Evolutionary conservation across 1,140 invertebrate species (phyloP).

Genomic region (Chymomyza costata): DNA sequence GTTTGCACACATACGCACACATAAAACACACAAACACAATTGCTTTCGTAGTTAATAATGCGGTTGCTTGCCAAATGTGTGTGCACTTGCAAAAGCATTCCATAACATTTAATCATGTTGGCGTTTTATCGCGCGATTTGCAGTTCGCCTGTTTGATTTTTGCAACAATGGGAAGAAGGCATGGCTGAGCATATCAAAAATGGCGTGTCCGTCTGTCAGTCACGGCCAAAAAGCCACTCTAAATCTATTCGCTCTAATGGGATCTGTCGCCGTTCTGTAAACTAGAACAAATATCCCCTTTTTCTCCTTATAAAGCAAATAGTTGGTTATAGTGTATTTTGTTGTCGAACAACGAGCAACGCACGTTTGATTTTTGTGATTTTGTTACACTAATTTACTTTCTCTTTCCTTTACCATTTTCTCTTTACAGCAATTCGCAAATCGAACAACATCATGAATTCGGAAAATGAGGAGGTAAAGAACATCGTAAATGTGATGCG

Average conservation of each 20-base stretch:
- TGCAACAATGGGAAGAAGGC: background rate
- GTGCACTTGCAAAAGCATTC: slow-evolving; percentile 22
- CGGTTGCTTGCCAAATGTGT: too few relatives aligned
- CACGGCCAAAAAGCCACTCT: background rate
- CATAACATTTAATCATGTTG: slow-evolving; percentile 20
- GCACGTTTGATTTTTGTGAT: too few relatives aligned
- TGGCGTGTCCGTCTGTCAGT: too few relatives aligned
- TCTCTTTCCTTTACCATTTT: slow-evolving; percentile 3
- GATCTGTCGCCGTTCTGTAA: slow-evolving; percentile 8
- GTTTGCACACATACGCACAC: slow-evolving; percentile 1
- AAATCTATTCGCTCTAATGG: slow-evolving; percentile 7
- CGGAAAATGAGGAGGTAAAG: slow-evolving; percentile 19
- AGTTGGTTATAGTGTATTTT: too few relatives aligned
- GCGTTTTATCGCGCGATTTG: slow-evolving; percentile 23
- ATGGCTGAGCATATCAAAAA: background rate
- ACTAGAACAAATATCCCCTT: too few relatives aligned
- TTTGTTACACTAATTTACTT: slow-evolving; percentile 1
- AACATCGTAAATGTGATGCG: slow-evolving; percentile 45
- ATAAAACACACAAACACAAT: too few relatives aligned
- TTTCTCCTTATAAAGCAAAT: too few relatives aligned
- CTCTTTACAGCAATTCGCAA: slow-evolving; percentile 15
- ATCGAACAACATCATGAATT: slow-evolving; percentile 12
- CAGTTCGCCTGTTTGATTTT: slow-evolving; percentile 11
- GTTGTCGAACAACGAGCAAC: too few relatives aligned
- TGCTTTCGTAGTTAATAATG: too few relatives aligned